phyloP scores from a whole-genome alignment of 2,888 invertebrate species.

The Linnaemya tessellans region DNA sequence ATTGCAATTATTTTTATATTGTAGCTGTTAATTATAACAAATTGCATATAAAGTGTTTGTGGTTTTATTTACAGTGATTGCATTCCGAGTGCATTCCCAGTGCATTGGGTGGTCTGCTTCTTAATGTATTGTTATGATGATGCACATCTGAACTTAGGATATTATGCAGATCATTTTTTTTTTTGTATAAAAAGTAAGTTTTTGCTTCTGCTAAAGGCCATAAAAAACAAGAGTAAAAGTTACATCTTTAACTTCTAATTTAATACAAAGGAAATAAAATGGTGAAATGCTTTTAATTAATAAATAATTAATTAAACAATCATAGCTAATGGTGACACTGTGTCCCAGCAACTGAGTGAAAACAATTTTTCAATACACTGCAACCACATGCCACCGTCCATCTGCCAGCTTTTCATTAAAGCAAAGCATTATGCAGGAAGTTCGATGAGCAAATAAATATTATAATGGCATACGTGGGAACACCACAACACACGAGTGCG shows the following conservation, averaged over 20 bases:
- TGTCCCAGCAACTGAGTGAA: conserved; percentile 45
- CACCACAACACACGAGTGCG: conserved; percentile 42
- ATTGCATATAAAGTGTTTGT: background rate
- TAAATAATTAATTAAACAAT: conserved; percentile 42
- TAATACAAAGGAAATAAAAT: background rate
- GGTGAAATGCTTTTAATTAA: background rate
- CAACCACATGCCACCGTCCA: background rate
- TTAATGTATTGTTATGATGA: no score
- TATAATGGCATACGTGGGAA: background rate
- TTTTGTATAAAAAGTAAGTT: no score
- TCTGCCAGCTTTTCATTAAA: conserved; percentile 7
- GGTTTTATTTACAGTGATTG: conserved; percentile 4
- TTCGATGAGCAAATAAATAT: background rate
- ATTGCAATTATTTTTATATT: background rate
- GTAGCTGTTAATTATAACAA: background rate
- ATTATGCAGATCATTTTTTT: no score
- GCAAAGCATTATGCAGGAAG: conserved; percentile 44
- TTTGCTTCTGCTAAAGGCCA: no score
- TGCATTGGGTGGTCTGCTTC: no score
- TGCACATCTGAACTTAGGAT: no score
- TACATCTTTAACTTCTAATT: no score
- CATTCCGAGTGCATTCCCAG: background rate
- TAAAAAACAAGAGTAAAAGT: no score
- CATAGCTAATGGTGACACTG: conserved; percentile 26
- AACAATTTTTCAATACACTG: background rate